Base-by-base conservation (phyloP, 2,113 vertebrate species). In the Brienomyrus brachyistius region DNA sequence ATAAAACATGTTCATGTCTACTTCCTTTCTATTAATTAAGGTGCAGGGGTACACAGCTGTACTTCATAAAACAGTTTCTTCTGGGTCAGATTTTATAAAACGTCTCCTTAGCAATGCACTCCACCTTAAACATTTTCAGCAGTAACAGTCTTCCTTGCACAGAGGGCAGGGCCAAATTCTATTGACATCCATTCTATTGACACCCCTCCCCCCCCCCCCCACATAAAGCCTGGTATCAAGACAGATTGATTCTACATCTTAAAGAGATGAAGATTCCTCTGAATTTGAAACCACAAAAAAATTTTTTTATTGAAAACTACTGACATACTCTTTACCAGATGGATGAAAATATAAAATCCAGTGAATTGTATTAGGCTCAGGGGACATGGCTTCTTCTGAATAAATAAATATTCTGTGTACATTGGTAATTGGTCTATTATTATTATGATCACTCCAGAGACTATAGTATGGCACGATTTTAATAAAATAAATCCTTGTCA, bases 161-260 rank as follows among this genome's bases (percentile, higher is more conserved):
- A 89, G 88, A 74, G 50, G 74, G 88, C 88, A 80, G 88, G 40
- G 48, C 50, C 51, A 77, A 89, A 77, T 45, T 52, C 19, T 51
- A 17, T 23, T 23, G 23, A 87, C 52, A 56, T 13, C 5, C 27
- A 50, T 15, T 27, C 45, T 21, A 23, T 3, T 40, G 40, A 40
- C 40, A 40, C 17, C 31, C 31, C 31, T 31, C 31, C 80, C 35
- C 70, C n/a, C 15, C 70, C 27, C 9, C 9, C 35, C 70, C 70
- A 40, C 77, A 86, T 17, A 40, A 27, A 59, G 23, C 11, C 3
- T 43, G n/a, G 19, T 59, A 40, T 40, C 19, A 45, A 82, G 5
- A 45, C 13, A 45, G 17, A 47, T 43, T n/a, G 23, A 74, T 8
- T 74, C 66, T 74, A 17, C 31, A 15, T 13, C 13, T 10, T 74